Base-by-base conservation (phyloP, 2,888 invertebrate genomes). In the Cheilosia pagana region DNA sequence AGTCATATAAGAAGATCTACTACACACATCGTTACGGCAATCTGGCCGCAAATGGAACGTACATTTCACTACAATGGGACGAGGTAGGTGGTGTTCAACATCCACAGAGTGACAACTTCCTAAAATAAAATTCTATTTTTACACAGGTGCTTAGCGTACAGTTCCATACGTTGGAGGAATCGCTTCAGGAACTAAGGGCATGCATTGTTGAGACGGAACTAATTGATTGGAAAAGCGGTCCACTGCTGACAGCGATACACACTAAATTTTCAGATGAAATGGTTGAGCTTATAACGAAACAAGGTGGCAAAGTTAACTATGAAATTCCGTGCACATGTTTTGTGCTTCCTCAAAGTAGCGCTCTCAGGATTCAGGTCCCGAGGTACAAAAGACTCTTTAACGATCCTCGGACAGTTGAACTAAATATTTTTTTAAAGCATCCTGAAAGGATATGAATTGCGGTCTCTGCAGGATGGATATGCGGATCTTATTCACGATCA, bases 61-160 rank as follows among this genome's bases (percentile, higher is more conserved):
- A 89, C 67, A 88, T 91, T 1, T 90, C 89, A 31, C 81, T 90
- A 6, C 90, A 91, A 63, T 87, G 81, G 12, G 90, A 90, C 87
- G 65, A 88, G 28, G 88, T 88, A 67, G 77, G 77, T 85, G 31
- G 12, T 52, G 10, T 35, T 4, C 7, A 6, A 19, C 19, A 6
- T 16, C 1, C n/a, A n/a, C n/a, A n/a, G n/a, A n/a, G n/a, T n/a
- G 5, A 12, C 25, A 41, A 19, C 7, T 14, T 39, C 16, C 10
- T 8, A 45, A 67, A 43, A 39, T 62, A 12, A 50, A 48, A 1
- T 25, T 28, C 25, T 72, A 25, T 48, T 52, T 41, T 6, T 4
- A 12, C 28, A 2, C 5, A 57, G 81, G 87, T 89, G 45, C 90
- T 90, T 77, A 90, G 89, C 67, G 87, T 91, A 1, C 88, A 90